phyloP scores from a whole-genome alignment of 2,113 vertebrate species.

The Tragelaphus imberbis region DNA sequence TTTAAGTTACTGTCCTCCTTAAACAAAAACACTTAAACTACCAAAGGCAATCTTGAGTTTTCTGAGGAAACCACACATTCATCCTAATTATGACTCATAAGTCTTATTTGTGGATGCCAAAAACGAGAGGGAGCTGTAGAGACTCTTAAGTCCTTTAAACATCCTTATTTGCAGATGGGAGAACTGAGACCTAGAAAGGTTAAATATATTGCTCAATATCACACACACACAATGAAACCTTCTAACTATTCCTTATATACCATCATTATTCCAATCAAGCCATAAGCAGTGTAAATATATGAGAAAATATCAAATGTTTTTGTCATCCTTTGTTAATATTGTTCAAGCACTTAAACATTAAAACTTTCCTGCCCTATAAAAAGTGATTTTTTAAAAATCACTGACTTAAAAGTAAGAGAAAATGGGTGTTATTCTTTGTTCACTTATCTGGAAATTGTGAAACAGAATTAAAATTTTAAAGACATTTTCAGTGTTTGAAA shows the following conservation, averaged over 20 bases:
- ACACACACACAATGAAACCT: constrained; percentile 40
- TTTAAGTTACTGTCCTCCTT: constrained; percentile 70
- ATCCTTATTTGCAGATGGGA: neutral
- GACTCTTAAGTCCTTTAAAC: neutral
- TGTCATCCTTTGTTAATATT: neutral
- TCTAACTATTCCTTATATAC: constrained; percentile 59
- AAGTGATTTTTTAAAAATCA: constrained; percentile 4
- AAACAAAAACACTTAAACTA: constrained; percentile 74
- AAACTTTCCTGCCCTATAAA: constrained; percentile 44
- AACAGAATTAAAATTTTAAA: neutral
- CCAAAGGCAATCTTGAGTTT: constrained; percentile 73
- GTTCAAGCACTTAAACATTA: constrained; percentile 19
- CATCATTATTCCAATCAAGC: constrained; percentile 61
- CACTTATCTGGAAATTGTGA: neutral
- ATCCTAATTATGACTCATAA: constrained; percentile 57
- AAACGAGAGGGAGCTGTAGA: neutral
- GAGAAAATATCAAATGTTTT: constrained; percentile 38
- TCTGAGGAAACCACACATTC: constrained; percentile 72
- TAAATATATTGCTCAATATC: neutral
- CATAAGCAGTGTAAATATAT: constrained; percentile 34
- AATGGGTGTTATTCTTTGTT: neutral
- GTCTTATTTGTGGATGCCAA: neutral
- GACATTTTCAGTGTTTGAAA: neutral
- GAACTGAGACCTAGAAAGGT: neutral
- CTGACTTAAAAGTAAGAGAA: neutral